These are phyloP conservation scores for Drosophila virilis DNA, from an alignment of 1,140 invertebrate genomes.

Conservation along the genomic window DNA sequence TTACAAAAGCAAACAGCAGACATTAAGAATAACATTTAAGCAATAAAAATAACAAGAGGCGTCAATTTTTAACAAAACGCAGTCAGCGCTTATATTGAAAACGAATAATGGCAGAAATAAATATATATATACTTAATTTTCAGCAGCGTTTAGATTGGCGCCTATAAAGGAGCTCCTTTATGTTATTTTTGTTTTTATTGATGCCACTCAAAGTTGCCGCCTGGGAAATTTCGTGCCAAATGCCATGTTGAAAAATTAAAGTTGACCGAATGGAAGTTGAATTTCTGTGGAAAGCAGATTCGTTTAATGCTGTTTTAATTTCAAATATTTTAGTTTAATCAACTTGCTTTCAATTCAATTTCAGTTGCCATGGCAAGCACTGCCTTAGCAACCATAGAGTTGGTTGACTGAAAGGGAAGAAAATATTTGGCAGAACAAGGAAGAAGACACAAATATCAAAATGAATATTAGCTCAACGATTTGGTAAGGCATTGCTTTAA, in stretches of 20 bases:
- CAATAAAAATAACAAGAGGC: conserved; percentile 69
- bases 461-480: conserved; percentile 64
- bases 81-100: neutral
- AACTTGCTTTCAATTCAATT: conserved; percentile 10
- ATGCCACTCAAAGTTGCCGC: conserved; percentile 46
- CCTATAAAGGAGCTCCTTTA: conserved; percentile 30
- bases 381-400: conserved; percentile 47
- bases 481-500: conserved; percentile 38
- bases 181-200: conserved; percentile 25
- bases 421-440: neutral
- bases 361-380: conserved; percentile 25
- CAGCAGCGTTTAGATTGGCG: conserved; percentile 13
- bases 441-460: conserved; percentile 4
- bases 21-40: conserved; percentile 51
- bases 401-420: conserved; percentile 18
- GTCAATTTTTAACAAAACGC: conserved; percentile 57
- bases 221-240: conserved; percentile 51
- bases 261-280: neutral
- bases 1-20: conserved; percentile 31
- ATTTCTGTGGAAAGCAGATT: neutral
- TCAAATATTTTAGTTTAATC: neutral
- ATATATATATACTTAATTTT: conserved; percentile 51
- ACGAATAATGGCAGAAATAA: conserved; percentile 23
- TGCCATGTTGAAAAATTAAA: conserved; percentile 13
- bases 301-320: too few relatives aligned